Base-by-base conservation (phyloP, 2,797 vertebrate genomes). In the Rhabdomys pumilio region DNA sequence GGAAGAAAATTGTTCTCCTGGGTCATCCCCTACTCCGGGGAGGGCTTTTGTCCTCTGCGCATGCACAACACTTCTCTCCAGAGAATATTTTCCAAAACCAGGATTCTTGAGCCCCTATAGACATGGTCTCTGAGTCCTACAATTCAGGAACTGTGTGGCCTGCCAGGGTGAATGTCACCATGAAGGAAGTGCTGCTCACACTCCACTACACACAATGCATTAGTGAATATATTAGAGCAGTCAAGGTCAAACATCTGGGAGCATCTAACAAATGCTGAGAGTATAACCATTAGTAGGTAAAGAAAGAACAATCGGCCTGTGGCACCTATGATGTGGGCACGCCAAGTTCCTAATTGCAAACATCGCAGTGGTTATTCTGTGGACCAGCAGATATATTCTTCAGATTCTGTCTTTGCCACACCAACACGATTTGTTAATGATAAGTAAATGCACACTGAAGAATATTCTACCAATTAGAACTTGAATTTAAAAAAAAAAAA, bases 201-300 rank as follows among this genome's bases (percentile, higher is more conserved):
- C 2, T 6, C 26, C 26, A 17, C 38, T 0, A 0, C 47, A 67
- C 41, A 14, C 0, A 6, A 17, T 59, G 22, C 50, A n/a, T 13
- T 44, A 57, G 24, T 3, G 76, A 73, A 34, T 8, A 22, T 76
- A 31, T 9, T 1, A 44, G 73, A 41, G n/a, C 3, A 9, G n/a
- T 47, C 19, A 26, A 41, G 80, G 50, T 19, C 63, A 47, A 29
- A 24, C 0, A 14, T 53, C 63, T 15, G 59, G 41, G 57, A 3
- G 17, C 44, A 44, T 53, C 84, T 4, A 7, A 24, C n/a, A 19
- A 6, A 29, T 53, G 31, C 15, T 61, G 80, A 12, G 31, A 0
- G 22, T 29, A 10, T 31, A 38, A 65, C 12, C 22, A 50, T 24
- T 4, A 24, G 20, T 20, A 44, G 57, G 26, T 10, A 3, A 34